Evolutionary conservation across 2,797 vertebrate species (phyloP).

Genomic region (Etheostoma nigrum): DNA sequence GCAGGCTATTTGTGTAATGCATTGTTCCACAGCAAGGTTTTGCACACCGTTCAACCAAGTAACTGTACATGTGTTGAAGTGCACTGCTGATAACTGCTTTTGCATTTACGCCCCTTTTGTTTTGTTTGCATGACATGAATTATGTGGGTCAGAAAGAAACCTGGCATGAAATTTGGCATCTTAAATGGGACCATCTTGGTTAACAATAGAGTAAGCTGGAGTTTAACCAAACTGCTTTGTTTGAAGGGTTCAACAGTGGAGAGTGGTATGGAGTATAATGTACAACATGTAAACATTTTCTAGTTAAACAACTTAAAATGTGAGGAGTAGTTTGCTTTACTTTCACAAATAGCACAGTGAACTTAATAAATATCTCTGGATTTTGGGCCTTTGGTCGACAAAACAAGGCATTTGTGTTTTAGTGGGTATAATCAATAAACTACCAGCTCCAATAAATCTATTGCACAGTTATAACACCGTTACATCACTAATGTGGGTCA

Average conservation of each 20-base stretch:
- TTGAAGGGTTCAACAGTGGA: conserved; percentile 11
- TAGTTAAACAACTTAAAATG: neutral
- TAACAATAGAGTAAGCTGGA: conserved; percentile 17
- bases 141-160: conserved; percentile 21
- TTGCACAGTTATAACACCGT: neutral
- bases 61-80: conserved; percentile 62
- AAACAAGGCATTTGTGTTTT: neutral
- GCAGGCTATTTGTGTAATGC: conserved; percentile 82
- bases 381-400: neutral
- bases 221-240: conserved; percentile 21
- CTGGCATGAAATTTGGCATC: conserved; percentile 13
- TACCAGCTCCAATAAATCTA: neutral
- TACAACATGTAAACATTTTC: neutral
- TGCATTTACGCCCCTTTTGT: conserved; percentile 22
- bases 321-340: neutral
- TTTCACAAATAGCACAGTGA: neutral
- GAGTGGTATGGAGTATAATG: neutral
- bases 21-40: conserved; percentile 76
- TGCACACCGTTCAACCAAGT: conserved; percentile 67
- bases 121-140: conserved; percentile 47
- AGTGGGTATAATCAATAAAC: neutral
- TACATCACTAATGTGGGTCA: neutral
- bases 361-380: neutral
- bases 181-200: conserved; percentile 13
- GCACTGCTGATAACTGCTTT: conserved; percentile 43